Conservation (phyloP, 2,888 invertebrate genomes). For the Alloplasta piceator region DNA sequence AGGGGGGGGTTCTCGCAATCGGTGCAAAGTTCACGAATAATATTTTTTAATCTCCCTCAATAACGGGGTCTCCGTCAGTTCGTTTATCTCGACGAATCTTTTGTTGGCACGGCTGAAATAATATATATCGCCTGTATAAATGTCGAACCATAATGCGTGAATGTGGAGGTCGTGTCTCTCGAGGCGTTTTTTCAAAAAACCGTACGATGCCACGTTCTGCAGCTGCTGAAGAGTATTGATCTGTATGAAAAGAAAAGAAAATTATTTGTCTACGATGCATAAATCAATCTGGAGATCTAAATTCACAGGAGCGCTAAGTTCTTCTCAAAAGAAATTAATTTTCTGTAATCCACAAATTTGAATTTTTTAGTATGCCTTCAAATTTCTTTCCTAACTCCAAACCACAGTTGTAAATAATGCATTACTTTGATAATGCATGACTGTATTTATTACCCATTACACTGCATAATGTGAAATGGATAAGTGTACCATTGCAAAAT, state of each 20-base stretch:
- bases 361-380: conserved; percentile 1
- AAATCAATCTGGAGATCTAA: too few species aligned
- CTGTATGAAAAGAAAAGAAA: conserved; percentile 81
- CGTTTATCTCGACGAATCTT: conserved; percentile 93
- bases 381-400: not conserved
- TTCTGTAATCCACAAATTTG: too few species aligned
- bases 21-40: conserved; percentile 86
- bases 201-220: conserved; percentile 96
- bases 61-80: conserved; percentile 90
- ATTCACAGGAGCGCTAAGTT: too few species aligned
- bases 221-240: conserved; percentile 95
- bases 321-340: too few species aligned
- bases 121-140: conserved; percentile 97
- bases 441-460: too few species aligned
- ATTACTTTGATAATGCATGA: too few species aligned
- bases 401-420: too few species aligned
- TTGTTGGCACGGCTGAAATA: conserved; percentile 96
- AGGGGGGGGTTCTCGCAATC: not conserved
- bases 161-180: conserved; percentile 93
- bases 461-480: too few species aligned
- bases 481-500: too few species aligned
- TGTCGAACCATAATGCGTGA: conserved; percentile 98
- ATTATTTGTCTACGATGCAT: too few species aligned
- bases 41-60: conserved; percentile 91
- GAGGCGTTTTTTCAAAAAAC: conserved; percentile 92